Evolutionary conservation across 2,888 invertebrate species (phyloP), one percentile per base, ranked within the genome.

Genomic region (Cremastinae sp.): DNA sequence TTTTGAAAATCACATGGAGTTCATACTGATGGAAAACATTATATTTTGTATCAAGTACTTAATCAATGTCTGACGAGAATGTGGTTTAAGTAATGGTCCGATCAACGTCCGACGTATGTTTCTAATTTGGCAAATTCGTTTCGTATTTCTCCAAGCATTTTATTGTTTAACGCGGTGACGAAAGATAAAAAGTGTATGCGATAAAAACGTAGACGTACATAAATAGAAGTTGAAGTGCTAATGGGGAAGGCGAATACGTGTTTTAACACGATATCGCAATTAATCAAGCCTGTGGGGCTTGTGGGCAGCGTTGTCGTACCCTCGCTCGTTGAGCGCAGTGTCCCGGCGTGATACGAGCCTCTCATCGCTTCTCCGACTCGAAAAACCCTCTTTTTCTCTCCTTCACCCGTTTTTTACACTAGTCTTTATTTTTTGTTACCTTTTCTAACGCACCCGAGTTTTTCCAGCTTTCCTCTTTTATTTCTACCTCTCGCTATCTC

Each of bases 181-280:
- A n/a, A 10, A 14, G 35, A 7, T 35, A 2, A 4, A 16, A 1
- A n/a, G 16, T 12, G 18, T 16, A 1, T 16, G 55, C 7, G 20
- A 39, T n/a, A 41, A 28, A 10, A 20, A 12, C 7, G 35, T 43
- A 35, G 16, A 45, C 37, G 37, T 35, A 56, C 37, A 12, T 45
- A 37, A 51, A 39, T 20, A 37, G 22, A 47, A 28, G 12, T 49
- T 8, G 53, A 72, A 73, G 64, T 69, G 72, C 58, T 65, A 51
- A 69, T 72, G 69, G 72, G 51, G 55, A 64, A 64, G 53, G 69
- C 35, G 20, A 64, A 64, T 53, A 62, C 47, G 56, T 45, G 53
- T 69, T 76, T 73, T 53, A 76, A 69, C 72, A 68, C 68, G 72
- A 76, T 73, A 72, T 72, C 64, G 72, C 76, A 76, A 76, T 76